Evolutionary conservation across 2,888 invertebrate genomes (phyloP).

Genomic region (Azorinus chamasolen): DNA sequence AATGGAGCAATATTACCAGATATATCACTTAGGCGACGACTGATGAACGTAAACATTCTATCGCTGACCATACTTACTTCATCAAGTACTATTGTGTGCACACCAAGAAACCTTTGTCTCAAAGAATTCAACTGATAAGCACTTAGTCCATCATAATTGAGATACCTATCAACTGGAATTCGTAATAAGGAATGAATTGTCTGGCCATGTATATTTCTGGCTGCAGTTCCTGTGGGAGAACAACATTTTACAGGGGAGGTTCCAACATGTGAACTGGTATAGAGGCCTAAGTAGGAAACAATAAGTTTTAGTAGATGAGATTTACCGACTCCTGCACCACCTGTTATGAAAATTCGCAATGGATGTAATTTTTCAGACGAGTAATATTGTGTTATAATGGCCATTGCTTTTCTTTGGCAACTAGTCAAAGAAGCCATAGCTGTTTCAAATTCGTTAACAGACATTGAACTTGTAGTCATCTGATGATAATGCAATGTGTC

Average conservation of each 20-base stretch:
- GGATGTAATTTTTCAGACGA: neutral
- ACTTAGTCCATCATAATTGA: neutral
- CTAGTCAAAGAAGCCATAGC: neutral
- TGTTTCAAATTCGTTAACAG: constrained; percentile 13
- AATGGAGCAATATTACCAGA: constrained; percentile 22
- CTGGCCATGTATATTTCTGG: neutral
- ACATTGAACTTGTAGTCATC: constrained; percentile 20
- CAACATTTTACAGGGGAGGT: neutral
- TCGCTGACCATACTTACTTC: too few relatives aligned
- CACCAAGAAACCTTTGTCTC: too few relatives aligned
- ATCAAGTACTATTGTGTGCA: too few relatives aligned
- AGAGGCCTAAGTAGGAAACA: neutral
- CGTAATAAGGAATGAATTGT: neutral
- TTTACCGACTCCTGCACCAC: neutral
- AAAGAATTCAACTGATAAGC: constrained; percentile 1
- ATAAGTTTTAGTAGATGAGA: neutral
- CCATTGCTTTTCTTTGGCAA: constrained; percentile 12
- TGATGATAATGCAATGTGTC: constrained; percentile 8
- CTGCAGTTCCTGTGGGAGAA: neutral
- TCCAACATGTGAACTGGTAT: neutral
- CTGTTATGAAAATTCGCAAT: constrained; percentile 4
- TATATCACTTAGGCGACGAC: too few relatives aligned
- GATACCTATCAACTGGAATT: neutral
- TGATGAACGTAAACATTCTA: too few relatives aligned
- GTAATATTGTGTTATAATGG: constrained; percentile 10